Percentiles rank a stretch among this genome's conserved stretches.
phyloP scores from a whole-genome alignment of 2,113 vertebrate genomes.

The Toxostoma redivivum region DNA sequence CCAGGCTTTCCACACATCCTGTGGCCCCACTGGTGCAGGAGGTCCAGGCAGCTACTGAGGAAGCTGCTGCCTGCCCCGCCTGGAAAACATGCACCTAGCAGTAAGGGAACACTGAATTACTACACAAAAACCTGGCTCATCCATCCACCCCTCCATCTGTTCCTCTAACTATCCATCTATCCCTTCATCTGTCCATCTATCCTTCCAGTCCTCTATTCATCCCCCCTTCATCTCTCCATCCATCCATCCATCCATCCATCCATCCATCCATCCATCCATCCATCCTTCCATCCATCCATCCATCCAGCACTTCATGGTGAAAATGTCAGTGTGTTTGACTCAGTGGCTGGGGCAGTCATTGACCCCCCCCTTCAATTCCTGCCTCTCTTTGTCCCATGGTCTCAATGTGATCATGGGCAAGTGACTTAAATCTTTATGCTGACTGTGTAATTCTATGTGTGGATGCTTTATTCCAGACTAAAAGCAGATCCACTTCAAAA shows the following conservation, averaged over 20 bases:
- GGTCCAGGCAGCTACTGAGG: not conserved
- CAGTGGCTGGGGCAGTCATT: not conserved
- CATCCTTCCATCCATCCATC: too few species aligned
- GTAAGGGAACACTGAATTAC: not conserved
- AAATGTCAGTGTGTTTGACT: not conserved
- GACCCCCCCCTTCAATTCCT: not conserved
- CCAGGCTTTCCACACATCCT: not conserved
- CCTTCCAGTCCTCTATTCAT: not conserved
- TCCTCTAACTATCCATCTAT: not conserved
- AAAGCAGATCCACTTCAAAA: not conserved
- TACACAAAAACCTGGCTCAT: not conserved
- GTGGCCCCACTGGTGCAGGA: rapidly evolving
- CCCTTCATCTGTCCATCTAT: not conserved
- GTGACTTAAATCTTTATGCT: not conserved
- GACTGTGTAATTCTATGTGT: not conserved
- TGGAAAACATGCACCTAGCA: not conserved
- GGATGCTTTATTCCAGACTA: not conserved
- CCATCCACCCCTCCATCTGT: not conserved
- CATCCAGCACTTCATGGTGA: too few species aligned
- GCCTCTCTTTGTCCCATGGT: not conserved
- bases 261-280: too few species aligned
- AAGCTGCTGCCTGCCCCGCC: not conserved
- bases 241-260: not conserved
- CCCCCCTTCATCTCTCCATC: not conserved
- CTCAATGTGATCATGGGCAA: rapidly evolving